Conservation (phyloP, 1,140 invertebrate species). For the Hypsibius dujardini region DNA sequence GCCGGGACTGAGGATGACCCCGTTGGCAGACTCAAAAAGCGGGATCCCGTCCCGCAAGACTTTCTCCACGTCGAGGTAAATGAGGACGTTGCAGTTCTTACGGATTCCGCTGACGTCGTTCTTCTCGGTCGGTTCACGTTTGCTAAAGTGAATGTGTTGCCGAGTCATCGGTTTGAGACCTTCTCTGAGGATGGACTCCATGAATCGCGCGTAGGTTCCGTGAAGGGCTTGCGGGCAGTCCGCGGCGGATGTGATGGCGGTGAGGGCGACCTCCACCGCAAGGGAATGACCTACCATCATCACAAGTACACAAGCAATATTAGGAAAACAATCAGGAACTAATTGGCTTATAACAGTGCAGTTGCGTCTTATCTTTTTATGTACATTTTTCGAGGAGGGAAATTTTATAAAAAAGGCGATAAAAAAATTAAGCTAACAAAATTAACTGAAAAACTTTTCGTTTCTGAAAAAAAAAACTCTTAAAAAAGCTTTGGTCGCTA, state of each 20-base stretch:
- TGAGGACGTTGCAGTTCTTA: not conserved
- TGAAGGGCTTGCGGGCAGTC: not conserved
- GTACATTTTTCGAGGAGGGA: too few relatives aligned
- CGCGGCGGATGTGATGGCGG: not conserved
- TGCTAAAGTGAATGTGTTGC: not conserved
- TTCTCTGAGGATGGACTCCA: not conserved
- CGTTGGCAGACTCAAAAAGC: not conserved
- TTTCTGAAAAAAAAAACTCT: too few relatives aligned
- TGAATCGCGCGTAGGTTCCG: not conserved
- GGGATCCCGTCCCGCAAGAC: not conserved
- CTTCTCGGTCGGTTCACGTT: not conserved
- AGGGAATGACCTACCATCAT: too few relatives aligned
- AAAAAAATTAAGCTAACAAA: too few relatives aligned
- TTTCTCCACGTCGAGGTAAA: not conserved
- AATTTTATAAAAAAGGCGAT: too few relatives aligned
- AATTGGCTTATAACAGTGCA: too few relatives aligned
- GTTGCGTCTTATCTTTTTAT: too few relatives aligned
- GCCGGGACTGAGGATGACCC: conserved; percentile 21
- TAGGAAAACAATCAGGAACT: too few relatives aligned
- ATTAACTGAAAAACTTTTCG: too few relatives aligned
- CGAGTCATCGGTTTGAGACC: not conserved
- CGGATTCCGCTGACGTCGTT: not conserved
- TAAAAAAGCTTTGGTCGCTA: too few relatives aligned
- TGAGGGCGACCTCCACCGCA: not conserved
- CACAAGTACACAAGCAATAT: too few relatives aligned